Evolutionary conservation across 2,797 vertebrate species (phyloP).

Genomic region (Cacajao melanocephalus): DNA sequence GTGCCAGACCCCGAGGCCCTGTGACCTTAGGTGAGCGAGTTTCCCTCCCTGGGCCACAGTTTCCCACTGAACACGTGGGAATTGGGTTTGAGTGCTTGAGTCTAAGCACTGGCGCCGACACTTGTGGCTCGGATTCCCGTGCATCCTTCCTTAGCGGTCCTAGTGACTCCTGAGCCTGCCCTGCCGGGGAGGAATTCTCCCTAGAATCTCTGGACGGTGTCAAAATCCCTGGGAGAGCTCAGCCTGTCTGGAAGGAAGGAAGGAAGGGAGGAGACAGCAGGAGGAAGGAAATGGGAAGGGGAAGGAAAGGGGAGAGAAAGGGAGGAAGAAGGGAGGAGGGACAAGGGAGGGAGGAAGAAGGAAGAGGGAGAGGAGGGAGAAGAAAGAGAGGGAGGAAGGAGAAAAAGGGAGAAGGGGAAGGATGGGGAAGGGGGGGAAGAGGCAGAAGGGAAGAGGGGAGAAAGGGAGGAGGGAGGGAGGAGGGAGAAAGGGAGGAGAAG

Average conservation of each 20-base stretch:
- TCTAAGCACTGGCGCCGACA: no score
- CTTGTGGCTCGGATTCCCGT: background rate
- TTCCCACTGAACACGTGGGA: background rate
- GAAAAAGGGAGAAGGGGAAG: no score
- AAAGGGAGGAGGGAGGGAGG: rapidly evolving
- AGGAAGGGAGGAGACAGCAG: no score
- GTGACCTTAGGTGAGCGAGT: background rate
- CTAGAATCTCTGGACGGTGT: background rate
- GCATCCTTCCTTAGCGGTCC: background rate
- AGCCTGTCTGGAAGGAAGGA: background rate
- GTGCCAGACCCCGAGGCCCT: background rate
- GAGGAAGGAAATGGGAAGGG: no score
- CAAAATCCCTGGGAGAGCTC: background rate
- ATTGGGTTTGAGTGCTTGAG: rapidly evolving
- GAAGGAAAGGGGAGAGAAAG: rapidly evolving
- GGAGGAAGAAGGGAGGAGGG: rapidly evolving
- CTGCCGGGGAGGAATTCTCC: background rate
- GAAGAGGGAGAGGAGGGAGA: background rate
- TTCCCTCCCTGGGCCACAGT: background rate
- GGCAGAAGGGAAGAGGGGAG: no score
- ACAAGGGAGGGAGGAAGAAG: no score
- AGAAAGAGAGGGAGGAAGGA: rapidly evolving
- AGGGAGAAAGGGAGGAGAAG: rapidly evolving
- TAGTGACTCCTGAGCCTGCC: background rate
- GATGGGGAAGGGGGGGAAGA: background rate